phyloP scores from a whole-genome alignment of 2,797 vertebrate genomes.

The Periparus ater region DNA sequence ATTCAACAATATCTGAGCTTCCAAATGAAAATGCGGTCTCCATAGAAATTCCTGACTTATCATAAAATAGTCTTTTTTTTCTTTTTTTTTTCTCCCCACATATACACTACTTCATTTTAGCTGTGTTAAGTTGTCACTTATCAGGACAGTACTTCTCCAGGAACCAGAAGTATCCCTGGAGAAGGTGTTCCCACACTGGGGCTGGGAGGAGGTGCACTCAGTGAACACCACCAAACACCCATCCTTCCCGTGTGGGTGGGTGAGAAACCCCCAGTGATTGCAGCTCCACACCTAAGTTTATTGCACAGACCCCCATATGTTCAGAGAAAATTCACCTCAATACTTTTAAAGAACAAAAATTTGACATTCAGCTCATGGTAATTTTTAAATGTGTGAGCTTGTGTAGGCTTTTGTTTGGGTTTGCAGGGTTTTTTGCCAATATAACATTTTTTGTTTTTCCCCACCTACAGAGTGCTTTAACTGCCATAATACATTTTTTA shows the following conservation, averaged over 20 bases:
- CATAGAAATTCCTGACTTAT: neutral
- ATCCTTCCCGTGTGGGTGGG: rapidly evolving
- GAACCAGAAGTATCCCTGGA: neutral
- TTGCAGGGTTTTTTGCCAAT: neutral
- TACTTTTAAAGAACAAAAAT: neutral
- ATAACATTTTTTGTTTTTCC: neutral
- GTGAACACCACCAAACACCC: neutral
- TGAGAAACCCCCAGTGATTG: rapidly evolving
- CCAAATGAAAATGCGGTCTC: neutral
- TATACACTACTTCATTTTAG: neutral
- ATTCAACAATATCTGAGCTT: neutral
- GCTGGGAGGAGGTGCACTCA: neutral
- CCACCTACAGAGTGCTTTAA: neutral
- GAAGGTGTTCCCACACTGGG: rapidly evolving
- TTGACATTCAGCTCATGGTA: neutral
- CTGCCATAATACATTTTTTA: neutral
- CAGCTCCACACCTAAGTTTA: neutral
- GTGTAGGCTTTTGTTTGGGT: neutral
- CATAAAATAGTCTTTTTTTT: neutral
- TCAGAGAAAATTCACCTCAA: neutral
- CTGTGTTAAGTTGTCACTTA: rapidly evolving
- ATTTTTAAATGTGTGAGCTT: neutral
- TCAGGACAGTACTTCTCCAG: neutral
- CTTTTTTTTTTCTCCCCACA: rapidly evolving
- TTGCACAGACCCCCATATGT: neutral